Base-by-base conservation (phyloP, 1,140 invertebrate species). In the Leptestheria dahalacensis region DNA sequence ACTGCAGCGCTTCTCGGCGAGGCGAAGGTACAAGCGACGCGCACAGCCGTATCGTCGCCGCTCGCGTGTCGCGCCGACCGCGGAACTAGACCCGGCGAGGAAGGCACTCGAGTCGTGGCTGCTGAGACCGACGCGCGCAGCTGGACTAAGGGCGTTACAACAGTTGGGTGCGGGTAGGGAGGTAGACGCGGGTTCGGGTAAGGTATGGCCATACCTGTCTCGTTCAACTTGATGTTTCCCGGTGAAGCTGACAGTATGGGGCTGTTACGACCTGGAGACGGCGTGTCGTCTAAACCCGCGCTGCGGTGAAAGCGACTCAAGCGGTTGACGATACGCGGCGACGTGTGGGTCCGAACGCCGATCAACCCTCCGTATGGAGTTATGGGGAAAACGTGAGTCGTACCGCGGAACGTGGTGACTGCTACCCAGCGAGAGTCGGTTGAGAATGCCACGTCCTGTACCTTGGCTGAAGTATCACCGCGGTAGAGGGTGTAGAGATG, bases 301-400 rank as follows among this genome's bases (percentile, higher is more conserved):
- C 91, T 96, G 65, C 90, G 81, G 70, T 97, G 92, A 75, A 97
- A 98, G 65, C 93, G 78, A 64, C 92, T 97, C 64, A 93, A 78
- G 20, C 87, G 82, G 74, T 98, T 98, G 15, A 97, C 94, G 64
- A 98, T 91, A 70, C 91, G 84, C 57, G 86, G 80, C 29, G 86
- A 86, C 41, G 87, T 86, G 73, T 99, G 95, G 9, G 95, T 98
- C 61, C 95, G 79, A 25, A 92, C 82, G 59, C 85, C 90, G 51
- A 91, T 81, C 56, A 84, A 77, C 61, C 92, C 96, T 62, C 95
- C 96, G 70, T 97, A 98, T n/a, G 93, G 88, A 23, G 90, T 93
- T 10, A 98, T 83, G 1, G 95, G 91, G 76, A 97, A 98, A 49
- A 98, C 84, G 71, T 99, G 96, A 18, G 93, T 96, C 1, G 95